Conservation (phyloP, 2,797 vertebrate genomes). For the Nannoperca obscura region DNA sequence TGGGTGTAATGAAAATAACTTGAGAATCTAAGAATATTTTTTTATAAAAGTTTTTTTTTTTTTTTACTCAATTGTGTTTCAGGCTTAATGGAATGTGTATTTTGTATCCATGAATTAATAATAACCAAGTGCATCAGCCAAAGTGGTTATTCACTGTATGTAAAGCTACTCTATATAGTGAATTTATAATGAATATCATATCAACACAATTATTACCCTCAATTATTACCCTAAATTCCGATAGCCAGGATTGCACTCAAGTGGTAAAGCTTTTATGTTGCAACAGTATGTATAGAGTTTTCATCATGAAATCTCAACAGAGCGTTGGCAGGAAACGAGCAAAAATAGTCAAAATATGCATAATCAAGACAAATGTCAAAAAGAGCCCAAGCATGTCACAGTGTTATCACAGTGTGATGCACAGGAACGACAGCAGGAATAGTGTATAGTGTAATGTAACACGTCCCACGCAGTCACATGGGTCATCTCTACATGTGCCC, state of each 20-base stretch:
- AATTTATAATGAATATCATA: conserved; percentile 9
- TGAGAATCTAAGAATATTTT: not conserved
- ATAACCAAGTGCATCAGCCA: not conserved
- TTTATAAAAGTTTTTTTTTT: no score
- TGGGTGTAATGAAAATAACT: conserved; percentile 4
- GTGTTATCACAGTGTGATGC: conserved; percentile 58
- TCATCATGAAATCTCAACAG: conserved; percentile 20
- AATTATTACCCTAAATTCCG: not conserved
- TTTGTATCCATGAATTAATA: conserved; percentile 27
- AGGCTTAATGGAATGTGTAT: conserved; percentile 13
- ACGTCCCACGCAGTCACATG: conserved; percentile 53
- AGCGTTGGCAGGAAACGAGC: conserved; percentile 35
- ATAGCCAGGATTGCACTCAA: not conserved
- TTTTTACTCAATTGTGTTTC: conserved; percentile 3
- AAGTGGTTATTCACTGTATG: conserved; percentile 9
- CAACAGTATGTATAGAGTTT: conserved; percentile 12
- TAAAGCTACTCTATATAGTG: not conserved
- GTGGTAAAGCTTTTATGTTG: conserved; percentile 8
- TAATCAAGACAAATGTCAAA: conserved; percentile 70
- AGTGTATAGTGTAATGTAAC: conserved; percentile 30
- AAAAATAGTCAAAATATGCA: conserved; percentile 61
- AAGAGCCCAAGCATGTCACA: conserved; percentile 53
- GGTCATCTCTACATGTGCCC: conserved; percentile 43
- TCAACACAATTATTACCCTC: not conserved
- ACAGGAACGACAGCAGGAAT: conserved; percentile 28